Evolutionary conservation across 2,888 invertebrate species (phyloP).

Genomic region (Amphipoea lucens): DNA sequence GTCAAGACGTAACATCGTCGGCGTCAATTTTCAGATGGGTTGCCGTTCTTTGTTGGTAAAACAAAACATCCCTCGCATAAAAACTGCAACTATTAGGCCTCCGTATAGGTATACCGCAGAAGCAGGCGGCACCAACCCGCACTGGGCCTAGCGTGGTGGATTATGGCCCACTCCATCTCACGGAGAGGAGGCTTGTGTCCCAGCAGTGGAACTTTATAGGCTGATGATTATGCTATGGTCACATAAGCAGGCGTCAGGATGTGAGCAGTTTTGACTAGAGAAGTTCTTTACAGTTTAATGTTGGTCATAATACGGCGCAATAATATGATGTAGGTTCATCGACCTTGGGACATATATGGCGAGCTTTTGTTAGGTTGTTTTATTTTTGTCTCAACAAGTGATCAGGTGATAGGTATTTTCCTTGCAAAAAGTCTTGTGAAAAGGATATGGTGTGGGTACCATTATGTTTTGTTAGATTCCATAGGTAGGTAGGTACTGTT

Average conservation of each 20-base stretch:
- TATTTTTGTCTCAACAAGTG: constrained; percentile 32
- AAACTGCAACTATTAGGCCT: background rate
- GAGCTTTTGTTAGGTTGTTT: constrained; percentile 41
- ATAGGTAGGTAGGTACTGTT: background rate
- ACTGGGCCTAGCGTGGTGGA: background rate
- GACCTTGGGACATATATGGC: constrained; percentile 34
- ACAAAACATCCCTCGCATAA: background rate
- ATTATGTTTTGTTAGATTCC: constrained; percentile 3
- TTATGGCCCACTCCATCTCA: too few relatives aligned
- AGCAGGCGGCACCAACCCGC: background rate
- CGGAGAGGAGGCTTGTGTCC: background rate
- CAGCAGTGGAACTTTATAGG: background rate
- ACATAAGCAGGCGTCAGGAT: background rate
- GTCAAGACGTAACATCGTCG: background rate
- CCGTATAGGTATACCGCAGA: background rate
- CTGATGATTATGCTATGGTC: background rate
- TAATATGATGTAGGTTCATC: constrained; percentile 25
- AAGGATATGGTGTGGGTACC: background rate
- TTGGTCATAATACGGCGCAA: constrained; percentile 1
- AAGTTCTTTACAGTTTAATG: background rate
- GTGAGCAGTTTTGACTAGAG: too few relatives aligned
- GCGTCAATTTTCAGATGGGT: background rate
- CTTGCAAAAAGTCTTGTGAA: constrained; percentile 22
- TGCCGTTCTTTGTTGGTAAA: background rate
- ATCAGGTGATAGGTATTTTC: constrained; percentile 16